Conservation (phyloP, 2,113 vertebrate species). For the Micromys minutus region DNA sequence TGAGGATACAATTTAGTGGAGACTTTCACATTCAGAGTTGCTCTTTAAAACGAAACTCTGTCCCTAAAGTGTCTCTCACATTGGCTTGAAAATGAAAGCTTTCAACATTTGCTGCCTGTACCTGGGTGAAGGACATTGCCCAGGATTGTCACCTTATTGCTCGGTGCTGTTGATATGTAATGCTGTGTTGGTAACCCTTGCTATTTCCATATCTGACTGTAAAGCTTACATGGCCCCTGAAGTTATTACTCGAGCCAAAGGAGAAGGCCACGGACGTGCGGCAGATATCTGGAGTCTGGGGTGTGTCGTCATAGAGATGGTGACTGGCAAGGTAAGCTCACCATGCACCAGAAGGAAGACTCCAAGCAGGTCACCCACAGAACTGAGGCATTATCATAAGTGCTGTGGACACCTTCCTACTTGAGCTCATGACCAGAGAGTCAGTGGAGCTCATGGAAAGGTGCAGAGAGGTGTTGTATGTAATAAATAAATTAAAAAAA, state of each 20-base stretch:
- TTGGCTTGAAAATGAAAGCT: background rate
- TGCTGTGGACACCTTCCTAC: background rate
- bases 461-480: too few species aligned
- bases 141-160: too few species aligned
- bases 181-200: background rate
- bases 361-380: background rate
- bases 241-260: constrained; percentile 98
- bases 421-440: background rate
- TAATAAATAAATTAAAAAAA: too few species aligned
- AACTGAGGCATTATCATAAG: background rate
- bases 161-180: accelerated
- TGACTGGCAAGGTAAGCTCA: constrained; percentile 95
- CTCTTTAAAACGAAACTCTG: background rate
- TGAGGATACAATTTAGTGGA: background rate
- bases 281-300: constrained; percentile 99
- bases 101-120: background rate
- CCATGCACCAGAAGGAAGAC: background rate
- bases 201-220: constrained; percentile 35
- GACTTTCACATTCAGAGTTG: background rate
- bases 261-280: constrained; percentile 97
- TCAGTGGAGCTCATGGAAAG: background rate
- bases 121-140: background rate
- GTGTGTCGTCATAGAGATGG: constrained; percentile 99
- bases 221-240: constrained; percentile 99
- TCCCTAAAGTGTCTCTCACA: background rate